Conservation (phyloP, 2,113 vertebrate species). For the Tenebrosternarchus preto region DNA sequence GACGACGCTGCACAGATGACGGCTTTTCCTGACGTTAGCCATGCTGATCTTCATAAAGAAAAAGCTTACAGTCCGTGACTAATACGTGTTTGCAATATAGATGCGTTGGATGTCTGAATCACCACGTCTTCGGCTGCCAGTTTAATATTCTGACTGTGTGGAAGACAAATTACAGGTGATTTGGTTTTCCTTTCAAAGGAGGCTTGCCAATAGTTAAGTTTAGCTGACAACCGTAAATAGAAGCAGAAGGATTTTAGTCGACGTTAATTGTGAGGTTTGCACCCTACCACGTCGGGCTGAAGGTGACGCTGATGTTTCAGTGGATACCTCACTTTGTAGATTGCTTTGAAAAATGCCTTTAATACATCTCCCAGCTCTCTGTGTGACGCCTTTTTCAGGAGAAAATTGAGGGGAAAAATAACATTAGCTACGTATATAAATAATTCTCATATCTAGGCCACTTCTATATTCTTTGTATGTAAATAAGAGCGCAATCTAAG, state of each 20-base stretch:
- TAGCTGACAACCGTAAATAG: slow-evolving; percentile 67
- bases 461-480: slow-evolving; percentile 67
- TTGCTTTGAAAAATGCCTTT: slow-evolving; percentile 53
- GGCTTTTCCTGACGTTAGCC: slow-evolving; percentile 13
- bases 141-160: slow-evolving; percentile 62
- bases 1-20: slow-evolving; percentile 16
- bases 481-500: slow-evolving; percentile 71
- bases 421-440: slow-evolving; percentile 27
- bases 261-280: slow-evolving; percentile 64
- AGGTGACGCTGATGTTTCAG: slow-evolving; percentile 50
- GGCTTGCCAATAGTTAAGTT: slow-evolving; percentile 61
- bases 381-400: slow-evolving; percentile 44
- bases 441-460: slow-evolving; percentile 69
- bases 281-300: slow-evolving; percentile 39
- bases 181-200: slow-evolving; percentile 65
- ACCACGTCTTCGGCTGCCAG: slow-evolving; percentile 67
- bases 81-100: slow-evolving; percentile 62
- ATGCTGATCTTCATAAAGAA: slow-evolving; percentile 21
- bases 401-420: slow-evolving; percentile 18
- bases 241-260: slow-evolving; percentile 61
- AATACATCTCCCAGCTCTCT: slow-evolving; percentile 34
- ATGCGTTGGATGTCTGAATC: slow-evolving; percentile 66
- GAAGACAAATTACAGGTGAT: slow-evolving; percentile 72
- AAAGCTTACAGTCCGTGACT: slow-evolving; percentile 59
- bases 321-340: slow-evolving; percentile 58